A percentile compares a stretch with the other conserved stretches of the same genome.
phyloP scores from a whole-genome alignment of 2,113 vertebrate genomes.

The Poeciliopsis prolifica region DNA sequence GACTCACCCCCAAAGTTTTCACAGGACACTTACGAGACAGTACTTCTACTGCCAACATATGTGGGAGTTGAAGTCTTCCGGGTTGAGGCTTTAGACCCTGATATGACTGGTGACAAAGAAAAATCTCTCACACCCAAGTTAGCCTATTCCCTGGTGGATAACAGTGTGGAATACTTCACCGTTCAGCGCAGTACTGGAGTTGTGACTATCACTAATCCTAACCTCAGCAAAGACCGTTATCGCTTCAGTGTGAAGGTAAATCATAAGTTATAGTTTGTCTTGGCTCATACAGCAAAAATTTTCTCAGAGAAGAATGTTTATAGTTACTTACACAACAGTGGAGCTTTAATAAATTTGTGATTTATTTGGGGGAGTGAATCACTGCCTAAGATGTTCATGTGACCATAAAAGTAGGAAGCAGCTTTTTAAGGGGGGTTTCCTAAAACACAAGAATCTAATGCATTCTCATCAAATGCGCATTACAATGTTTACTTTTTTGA shows the following conservation, averaged over 20 bases:
- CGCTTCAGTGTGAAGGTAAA: conserved; percentile 84
- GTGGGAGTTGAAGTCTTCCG: conserved; percentile 88
- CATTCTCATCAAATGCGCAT: neutral
- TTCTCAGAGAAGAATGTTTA: conserved; percentile 2
- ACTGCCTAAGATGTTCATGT: neutral
- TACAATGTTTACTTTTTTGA: neutral
- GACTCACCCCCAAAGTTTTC: conserved; percentile 94
- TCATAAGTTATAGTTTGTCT: neutral
- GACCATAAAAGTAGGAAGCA: neutral
- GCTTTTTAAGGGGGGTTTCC: neutral
- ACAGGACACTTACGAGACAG: conserved; percentile 88
- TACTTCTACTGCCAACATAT: conserved; percentile 92
- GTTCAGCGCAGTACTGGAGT: conserved; percentile 88
- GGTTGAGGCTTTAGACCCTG: conserved; percentile 90
- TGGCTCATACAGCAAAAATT: neutral
- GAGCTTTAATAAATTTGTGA: neutral
- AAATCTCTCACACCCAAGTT: conserved; percentile 80
- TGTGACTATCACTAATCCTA: conserved; percentile 87
- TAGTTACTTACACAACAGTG: too few relatives aligned
- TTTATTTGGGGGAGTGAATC: neutral
- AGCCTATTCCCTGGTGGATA: conserved; percentile 87
- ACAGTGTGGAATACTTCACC: conserved; percentile 84
- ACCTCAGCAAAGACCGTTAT: conserved; percentile 90
- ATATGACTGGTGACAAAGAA: conserved; percentile 85
- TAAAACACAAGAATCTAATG: neutral